Conservation (phyloP, 2,113 vertebrate species). For the Microcebus griseorufus region DNA sequence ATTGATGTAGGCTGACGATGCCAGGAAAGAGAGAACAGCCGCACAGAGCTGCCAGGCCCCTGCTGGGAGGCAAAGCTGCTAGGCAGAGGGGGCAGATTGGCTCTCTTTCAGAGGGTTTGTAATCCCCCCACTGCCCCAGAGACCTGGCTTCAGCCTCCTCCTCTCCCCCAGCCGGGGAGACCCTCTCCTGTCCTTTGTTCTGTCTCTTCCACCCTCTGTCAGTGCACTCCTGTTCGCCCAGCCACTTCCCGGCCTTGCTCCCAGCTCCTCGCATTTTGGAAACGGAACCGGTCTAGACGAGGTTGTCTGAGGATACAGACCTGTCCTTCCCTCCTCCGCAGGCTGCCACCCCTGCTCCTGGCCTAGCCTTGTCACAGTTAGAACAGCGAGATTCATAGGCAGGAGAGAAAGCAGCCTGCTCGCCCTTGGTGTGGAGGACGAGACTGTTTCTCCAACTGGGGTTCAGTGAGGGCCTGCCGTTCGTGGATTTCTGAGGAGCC, state of each 20-base stretch:
- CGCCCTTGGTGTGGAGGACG: background rate
- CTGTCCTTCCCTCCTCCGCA: background rate
- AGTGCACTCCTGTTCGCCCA: background rate
- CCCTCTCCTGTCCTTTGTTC: conserved; percentile 15
- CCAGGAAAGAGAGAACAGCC: background rate
- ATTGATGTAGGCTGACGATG: background rate
- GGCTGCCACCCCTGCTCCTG: background rate
- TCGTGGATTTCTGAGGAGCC: background rate
- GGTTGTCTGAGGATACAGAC: background rate
- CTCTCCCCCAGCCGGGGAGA: background rate
- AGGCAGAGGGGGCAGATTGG: conserved; percentile 72
- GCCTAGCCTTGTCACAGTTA: background rate
- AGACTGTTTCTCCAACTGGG: background rate
- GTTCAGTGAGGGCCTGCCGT: background rate
- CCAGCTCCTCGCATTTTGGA: background rate
- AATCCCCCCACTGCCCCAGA: background rate
- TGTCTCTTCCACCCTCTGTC: background rate
- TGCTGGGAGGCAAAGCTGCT: conserved; percentile 74
- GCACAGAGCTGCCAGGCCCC: conserved; percentile 44
- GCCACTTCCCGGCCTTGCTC: background rate
- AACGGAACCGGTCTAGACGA: background rate
- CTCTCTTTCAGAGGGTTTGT: conserved; percentile 42
- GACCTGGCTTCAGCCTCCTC: conserved; percentile 27
- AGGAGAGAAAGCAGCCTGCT: background rate
- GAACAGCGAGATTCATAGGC: background rate